phyloP scores from a whole-genome alignment of 2,888 invertebrate genomes.

The Blera fallax region DNA sequence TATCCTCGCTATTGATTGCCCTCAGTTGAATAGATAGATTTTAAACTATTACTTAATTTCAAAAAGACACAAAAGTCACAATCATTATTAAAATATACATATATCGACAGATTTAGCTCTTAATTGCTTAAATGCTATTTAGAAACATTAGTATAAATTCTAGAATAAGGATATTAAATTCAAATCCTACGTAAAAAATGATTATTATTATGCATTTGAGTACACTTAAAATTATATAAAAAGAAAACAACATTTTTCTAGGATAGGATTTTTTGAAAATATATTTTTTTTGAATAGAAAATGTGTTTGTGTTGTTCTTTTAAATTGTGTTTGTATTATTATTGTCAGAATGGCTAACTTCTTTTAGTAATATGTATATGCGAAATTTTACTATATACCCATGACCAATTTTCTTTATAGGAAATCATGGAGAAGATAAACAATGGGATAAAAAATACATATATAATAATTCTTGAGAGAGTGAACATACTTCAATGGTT shows the following conservation, averaged over 20 bases:
- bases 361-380: too few species aligned
- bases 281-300: slow-evolving; percentile 13
- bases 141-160: not conserved
- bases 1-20: slow-evolving; percentile 13
- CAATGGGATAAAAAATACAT: not conserved
- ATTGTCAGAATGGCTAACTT: too few species aligned
- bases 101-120: not conserved
- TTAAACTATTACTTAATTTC: slow-evolving; percentile 28
- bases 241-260: not conserved
- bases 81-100: not conserved
- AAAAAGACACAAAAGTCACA: not conserved
- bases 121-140: slow-evolving; percentile 14
- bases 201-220: too few species aligned
- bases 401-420: not conserved
- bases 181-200: not conserved
- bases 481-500: not conserved
- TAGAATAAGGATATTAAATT: not conserved
- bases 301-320: not conserved
- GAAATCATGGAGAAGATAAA: slow-evolving; percentile 19
- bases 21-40: slow-evolving; percentile 1
- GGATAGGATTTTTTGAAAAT: slow-evolving; percentile 7
- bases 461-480: not conserved
- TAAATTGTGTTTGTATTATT: not conserved
- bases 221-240: not conserved
- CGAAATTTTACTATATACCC: too few species aligned